These are phyloP conservation scores for Drosophila bipectinata DNA, from an alignment of 1,140 invertebrate genomes.

Conservation along the genomic window DNA sequence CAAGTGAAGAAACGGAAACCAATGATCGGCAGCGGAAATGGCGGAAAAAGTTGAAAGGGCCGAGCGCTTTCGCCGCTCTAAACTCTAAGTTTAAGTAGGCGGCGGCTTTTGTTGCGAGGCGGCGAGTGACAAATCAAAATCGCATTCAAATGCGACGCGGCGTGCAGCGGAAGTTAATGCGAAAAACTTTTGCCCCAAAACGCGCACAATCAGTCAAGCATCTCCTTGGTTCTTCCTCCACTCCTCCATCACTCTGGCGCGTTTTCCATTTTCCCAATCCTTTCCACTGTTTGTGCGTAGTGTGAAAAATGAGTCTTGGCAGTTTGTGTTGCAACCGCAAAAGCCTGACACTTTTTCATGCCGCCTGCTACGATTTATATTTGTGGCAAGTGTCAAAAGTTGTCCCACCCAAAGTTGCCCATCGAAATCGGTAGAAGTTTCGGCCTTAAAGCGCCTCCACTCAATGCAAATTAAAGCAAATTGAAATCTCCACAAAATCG, in stretches of 20 bases:
- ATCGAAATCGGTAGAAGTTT: constrained; percentile 22
- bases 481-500: constrained; percentile 11
- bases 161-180: constrained; percentile 80
- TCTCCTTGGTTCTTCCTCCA: constrained; percentile 8
- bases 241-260: background rate
- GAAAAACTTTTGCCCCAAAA: constrained; percentile 76
- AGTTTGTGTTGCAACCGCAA: constrained; percentile 70
- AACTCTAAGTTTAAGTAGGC: constrained; percentile 67
- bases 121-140: constrained; percentile 81
- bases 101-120: constrained; percentile 72
- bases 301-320: constrained; percentile 76
- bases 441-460: constrained; percentile 41
- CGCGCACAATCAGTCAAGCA: constrained; percentile 74
- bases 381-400: constrained; percentile 71
- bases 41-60: constrained; percentile 58
- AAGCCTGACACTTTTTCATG: constrained; percentile 70
- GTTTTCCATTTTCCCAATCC: constrained; percentile 10
- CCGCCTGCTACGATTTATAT: constrained; percentile 77
- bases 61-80: background rate
- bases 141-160: constrained; percentile 80
- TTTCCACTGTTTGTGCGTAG: constrained; percentile 31
- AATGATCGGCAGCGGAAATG: constrained; percentile 76
- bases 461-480: constrained; percentile 62
- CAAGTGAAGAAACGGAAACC: constrained; percentile 64
- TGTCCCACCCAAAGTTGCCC: constrained; percentile 25